Base-by-base conservation (phyloP, 2,113 vertebrate genomes). In the Myotis davidii region DNA sequence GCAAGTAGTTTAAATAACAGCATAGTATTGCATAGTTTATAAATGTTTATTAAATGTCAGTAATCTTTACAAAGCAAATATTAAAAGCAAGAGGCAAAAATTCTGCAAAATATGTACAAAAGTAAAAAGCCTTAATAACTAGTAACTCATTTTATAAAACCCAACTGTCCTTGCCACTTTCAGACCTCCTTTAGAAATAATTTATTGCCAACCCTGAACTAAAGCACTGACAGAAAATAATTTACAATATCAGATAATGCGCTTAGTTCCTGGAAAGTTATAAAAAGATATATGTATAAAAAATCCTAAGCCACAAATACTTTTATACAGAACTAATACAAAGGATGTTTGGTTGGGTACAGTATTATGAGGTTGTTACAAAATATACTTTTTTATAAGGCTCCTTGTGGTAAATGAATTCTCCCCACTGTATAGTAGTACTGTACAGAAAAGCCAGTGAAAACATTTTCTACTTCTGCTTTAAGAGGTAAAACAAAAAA, bases 51-150 rank as follows among this genome's bases (percentile, higher is more conserved):
- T 99, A 98, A 97, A 97, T 20, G 96, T 98, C 98, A 98, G 98
- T 98, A 98, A 98, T 97, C 98, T 98, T 98, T 98, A 98, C 98
- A 98, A 98, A 98, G 98, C 98, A 98, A 98, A 96, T 98, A 98
- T 98, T 98, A 98, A 98, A 98, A 97, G 98, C 97, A 97, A 97
- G 97, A 98, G 95, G 97, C 97, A 98, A 98, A 95, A 37, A 50
- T 94, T 97, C 67, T 86, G 98, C 97, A 98, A 98, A 97, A 95
- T 98, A 98, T 98, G 98, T 98, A 99, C 98, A 99, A 96, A 96
- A 95, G 96, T 89, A 97, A 98, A 98, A 98, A 95, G 97, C 85
- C 92, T 98, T 95, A 94, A 32, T 14, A 97, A 97, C 95, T 87
- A 93, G 96, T 87, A 67, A 98, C 96, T 97, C 3, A 11, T 97